Percentiles rank a stretch among this genome's conserved stretches.
These are phyloP conservation scores for Brevimyrus niger DNA, from an alignment of 2,113 vertebrate genomes.

Conservation along the genomic window DNA sequence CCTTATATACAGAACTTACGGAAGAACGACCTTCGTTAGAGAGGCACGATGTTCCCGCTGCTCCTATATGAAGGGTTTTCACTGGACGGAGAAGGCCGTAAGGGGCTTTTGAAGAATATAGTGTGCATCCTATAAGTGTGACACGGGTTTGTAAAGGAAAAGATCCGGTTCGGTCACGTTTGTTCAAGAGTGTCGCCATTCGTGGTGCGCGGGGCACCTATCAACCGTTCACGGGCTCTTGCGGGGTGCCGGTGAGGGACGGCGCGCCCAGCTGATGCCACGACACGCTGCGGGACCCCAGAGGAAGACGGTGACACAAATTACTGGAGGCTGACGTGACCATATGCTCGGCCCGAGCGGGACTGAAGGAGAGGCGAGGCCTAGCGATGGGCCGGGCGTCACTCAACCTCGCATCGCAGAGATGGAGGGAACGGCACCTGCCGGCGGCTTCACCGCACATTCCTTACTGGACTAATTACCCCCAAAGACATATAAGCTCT, in stretches of 20 bases:
- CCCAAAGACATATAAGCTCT: background rate
- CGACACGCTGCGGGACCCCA: background rate
- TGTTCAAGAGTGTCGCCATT: background rate
- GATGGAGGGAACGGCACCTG: background rate
- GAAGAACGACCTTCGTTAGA: background rate
- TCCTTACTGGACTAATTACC: background rate
- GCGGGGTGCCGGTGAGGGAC: background rate
- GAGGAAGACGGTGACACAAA: background rate
- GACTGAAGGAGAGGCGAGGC: background rate
- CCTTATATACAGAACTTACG: background rate
- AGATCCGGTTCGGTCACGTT: background rate
- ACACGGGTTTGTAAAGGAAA: background rate
- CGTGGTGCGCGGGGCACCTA: background rate
- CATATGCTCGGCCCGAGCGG: background rate
- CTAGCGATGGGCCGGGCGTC: background rate
- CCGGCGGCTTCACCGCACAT: background rate
- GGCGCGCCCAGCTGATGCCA: background rate
- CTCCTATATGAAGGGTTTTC: background rate
- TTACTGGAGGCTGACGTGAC: slow-evolving; percentile 18
- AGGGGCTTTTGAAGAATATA: background rate
- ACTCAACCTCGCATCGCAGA: background rate
- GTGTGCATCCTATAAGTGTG: background rate
- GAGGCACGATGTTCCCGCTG: background rate
- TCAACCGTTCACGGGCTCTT: background rate
- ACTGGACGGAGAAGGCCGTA: background rate